Percentiles rank a stretch among this genome's conserved stretches.
These are phyloP conservation scores for Latrodectus hesperus DNA, from an alignment of 2,888 invertebrate genomes.

Conservation along the genomic window DNA sequence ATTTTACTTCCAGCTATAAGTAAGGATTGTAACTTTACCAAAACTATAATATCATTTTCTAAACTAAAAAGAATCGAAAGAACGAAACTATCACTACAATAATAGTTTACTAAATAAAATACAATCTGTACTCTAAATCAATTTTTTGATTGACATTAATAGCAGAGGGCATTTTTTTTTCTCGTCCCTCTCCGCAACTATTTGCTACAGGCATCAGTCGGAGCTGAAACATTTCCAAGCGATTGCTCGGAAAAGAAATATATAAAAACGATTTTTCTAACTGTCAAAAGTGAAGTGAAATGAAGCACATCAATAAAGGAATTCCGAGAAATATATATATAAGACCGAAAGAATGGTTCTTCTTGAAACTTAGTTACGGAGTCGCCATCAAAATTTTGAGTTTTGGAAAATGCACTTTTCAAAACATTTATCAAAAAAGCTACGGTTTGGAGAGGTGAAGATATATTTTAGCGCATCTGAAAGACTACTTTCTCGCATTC, in stretches of 20 bases:
- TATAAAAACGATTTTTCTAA: conserved; percentile 3
- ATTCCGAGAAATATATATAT: background rate
- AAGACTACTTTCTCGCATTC: background rate
- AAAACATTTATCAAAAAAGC: background rate
- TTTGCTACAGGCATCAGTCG: background rate
- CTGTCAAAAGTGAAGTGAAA: conserved; percentile 5
- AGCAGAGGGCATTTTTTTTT: too few relatives aligned
- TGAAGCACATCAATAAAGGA: conserved; percentile 1
- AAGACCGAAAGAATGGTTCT: conserved; percentile 1
- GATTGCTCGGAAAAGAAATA: background rate
- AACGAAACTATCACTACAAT: too few relatives aligned
- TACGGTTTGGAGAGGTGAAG: background rate
- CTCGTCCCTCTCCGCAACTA: too few relatives aligned
- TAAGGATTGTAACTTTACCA: too few relatives aligned
- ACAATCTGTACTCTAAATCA: too few relatives aligned
- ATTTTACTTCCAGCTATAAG: too few relatives aligned
- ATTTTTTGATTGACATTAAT: too few relatives aligned
- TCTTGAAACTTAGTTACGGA: conserved; percentile 4
- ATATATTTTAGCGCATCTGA: background rate
- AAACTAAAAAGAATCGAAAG: too few relatives aligned
- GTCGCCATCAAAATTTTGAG: background rate
- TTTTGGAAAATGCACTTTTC: background rate
- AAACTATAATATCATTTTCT: too few relatives aligned
- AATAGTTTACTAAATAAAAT: too few relatives aligned
- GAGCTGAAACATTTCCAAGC: conserved; percentile 2